Percentiles rank a stretch among this genome's conserved stretches.
Evolutionary conservation across 2,888 invertebrate species (phyloP).

Genomic region (Artemia sinica): DNA sequence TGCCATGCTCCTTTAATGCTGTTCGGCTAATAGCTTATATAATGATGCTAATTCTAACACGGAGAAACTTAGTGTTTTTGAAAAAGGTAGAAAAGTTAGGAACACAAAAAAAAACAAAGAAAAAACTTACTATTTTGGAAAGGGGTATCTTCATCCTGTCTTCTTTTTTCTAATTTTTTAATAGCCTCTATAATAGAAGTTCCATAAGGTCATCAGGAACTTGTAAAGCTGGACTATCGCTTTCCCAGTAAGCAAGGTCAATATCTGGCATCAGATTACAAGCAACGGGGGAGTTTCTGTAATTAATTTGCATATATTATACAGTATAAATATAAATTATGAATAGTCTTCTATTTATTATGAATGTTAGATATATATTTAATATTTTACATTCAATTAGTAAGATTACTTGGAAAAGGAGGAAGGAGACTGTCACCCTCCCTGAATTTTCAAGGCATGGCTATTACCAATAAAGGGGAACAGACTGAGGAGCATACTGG

Average conservation of each 20-base stretch:
- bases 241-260: slow-evolving; percentile 48
- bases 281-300: slow-evolving; percentile 50
- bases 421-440: too few species aligned
- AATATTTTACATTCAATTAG: too few species aligned
- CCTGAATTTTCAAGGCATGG: too few species aligned
- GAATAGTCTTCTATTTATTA: too few species aligned
- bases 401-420: too few species aligned
- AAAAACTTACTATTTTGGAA: slow-evolving; percentile 49
- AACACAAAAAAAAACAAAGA: background rate
- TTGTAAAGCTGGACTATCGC: slow-evolving; percentile 36
- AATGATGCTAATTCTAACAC: too few species aligned
- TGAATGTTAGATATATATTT: too few species aligned
- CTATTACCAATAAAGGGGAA: too few species aligned
- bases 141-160: slow-evolving; percentile 59
- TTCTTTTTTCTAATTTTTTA: slow-evolving; percentile 51
- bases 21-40: too few species aligned
- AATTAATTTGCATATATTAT: slow-evolving; percentile 12
- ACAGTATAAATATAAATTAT: too few species aligned
- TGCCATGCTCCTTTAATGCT: background rate
- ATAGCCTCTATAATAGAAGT: slow-evolving; percentile 62
- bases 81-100: background rate
- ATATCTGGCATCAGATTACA: slow-evolving; percentile 53
- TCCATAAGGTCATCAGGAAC: slow-evolving; percentile 38
- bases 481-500: too few species aligned
- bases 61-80: background rate